phyloP scores from a whole-genome alignment of 2,797 vertebrate species.

The Forpus xanthops region DNA sequence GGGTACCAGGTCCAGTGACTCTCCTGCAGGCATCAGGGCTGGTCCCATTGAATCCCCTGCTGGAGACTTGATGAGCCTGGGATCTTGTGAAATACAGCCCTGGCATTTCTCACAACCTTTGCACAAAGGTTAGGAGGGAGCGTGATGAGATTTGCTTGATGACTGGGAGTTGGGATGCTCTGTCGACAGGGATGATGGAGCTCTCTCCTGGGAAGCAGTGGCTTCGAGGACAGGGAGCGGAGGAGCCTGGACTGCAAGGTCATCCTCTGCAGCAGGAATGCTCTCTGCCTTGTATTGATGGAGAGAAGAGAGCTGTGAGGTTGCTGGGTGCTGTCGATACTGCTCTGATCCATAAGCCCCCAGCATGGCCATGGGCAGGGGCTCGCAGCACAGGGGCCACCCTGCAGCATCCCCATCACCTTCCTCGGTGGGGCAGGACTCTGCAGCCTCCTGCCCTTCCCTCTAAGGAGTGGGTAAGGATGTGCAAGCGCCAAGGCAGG shows the following conservation, averaged over 20 bases:
- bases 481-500: neutral
- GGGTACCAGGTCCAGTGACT: neutral
- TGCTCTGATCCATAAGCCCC: neutral
- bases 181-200: neutral
- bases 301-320: neutral
- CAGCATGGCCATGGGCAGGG: fast-evolving
- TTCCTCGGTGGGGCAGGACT: fast-evolving
- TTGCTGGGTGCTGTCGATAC: neutral
- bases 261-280: neutral
- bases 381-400: neutral
- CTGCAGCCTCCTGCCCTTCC: neutral
- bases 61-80: neutral
- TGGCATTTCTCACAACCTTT: constrained; percentile 57
- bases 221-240: neutral
- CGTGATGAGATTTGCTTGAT: constrained; percentile 7
- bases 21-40: neutral
- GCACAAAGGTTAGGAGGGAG: constrained; percentile 42
- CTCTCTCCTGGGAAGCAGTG: neutral
- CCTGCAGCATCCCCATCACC: fast-evolving
- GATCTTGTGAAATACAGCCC: constrained; percentile 18
- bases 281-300: fast-evolving
- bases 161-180: neutral
- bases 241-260: neutral
- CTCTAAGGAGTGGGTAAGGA: neutral
- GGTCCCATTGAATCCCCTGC: neutral